Percentiles rank a stretch among this genome's conserved stretches.
Evolutionary conservation across 2,797 vertebrate species (phyloP).

Genomic region (Hylomyscus alleni): DNA sequence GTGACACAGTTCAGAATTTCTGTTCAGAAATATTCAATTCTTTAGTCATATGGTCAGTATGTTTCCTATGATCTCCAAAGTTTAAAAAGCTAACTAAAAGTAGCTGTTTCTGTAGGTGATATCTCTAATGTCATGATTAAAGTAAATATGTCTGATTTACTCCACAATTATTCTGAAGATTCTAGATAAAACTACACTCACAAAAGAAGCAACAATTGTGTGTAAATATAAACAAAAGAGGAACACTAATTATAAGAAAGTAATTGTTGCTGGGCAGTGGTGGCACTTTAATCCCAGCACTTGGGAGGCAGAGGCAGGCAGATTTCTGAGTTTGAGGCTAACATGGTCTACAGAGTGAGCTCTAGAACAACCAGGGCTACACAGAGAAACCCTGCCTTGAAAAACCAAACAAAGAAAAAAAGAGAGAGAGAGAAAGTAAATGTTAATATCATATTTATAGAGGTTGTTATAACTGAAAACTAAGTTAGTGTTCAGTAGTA

Average conservation of each 20-base stretch:
- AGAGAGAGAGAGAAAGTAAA: background rate
- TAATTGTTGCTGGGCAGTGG: background rate
- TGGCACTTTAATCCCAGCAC: too few species aligned
- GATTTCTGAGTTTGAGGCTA: too few species aligned
- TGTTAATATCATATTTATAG: background rate
- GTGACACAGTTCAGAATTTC: background rate
- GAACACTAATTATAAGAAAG: background rate
- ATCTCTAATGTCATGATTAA: conserved; percentile 5
- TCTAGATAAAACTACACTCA: background rate
- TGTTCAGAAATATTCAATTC: background rate
- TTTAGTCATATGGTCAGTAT: background rate
- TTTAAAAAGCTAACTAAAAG: conserved; percentile 25
- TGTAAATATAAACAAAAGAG: background rate
- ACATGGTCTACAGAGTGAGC: too few species aligned
- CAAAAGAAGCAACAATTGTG: conserved; percentile 6
- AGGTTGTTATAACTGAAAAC: background rate
- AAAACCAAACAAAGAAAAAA: too few species aligned
- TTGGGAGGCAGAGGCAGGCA: too few species aligned
- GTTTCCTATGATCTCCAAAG: background rate
- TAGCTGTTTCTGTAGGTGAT: background rate
- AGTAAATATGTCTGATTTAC: background rate
- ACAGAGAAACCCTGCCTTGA: too few species aligned
- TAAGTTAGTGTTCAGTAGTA: background rate
- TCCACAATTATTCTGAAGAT: background rate
- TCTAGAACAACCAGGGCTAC: too few species aligned